Evolutionary conservation across 2,888 invertebrate genomes (phyloP).

Genomic region (Arrhopalites spinosus): DNA sequence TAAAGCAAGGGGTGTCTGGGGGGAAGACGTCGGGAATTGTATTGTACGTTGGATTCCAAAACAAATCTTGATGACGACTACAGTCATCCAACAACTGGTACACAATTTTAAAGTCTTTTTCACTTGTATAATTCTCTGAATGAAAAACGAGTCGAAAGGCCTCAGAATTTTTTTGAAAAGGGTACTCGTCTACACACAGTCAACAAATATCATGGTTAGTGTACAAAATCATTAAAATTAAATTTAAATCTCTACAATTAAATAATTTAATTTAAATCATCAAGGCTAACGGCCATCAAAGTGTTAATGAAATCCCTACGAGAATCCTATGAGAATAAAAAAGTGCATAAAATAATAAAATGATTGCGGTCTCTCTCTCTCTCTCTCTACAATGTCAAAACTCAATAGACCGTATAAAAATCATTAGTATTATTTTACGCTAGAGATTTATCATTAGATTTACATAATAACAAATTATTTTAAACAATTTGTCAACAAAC

Average conservation of each 20-base stretch:
- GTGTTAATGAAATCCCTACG: no score
- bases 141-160: conserved; percentile 57
- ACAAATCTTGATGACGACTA: conserved; percentile 51
- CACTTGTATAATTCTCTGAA: conserved; percentile 47
- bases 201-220: neutral
- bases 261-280: no score
- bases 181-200: conserved; percentile 56
- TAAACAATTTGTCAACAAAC: no score
- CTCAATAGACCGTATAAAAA: conserved; percentile 17
- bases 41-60: conserved; percentile 56
- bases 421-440: no score
- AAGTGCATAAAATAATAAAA: no score
- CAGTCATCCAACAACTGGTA: conserved; percentile 56
- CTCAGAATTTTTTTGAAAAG: conserved; percentile 57
- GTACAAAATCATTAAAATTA: no score
- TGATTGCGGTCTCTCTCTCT: no score
- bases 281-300: no score
- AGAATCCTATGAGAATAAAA: no score
- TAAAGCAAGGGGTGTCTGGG: conserved; percentile 56
- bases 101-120: conserved; percentile 55
- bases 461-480: no score
- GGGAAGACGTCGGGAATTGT: conserved; percentile 55
- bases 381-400: conserved; percentile 25
- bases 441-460: no score
- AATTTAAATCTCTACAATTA: no score